Conservation (phyloP, 2,888 invertebrate genomes). For the Lasioglossum zephyrum region DNA sequence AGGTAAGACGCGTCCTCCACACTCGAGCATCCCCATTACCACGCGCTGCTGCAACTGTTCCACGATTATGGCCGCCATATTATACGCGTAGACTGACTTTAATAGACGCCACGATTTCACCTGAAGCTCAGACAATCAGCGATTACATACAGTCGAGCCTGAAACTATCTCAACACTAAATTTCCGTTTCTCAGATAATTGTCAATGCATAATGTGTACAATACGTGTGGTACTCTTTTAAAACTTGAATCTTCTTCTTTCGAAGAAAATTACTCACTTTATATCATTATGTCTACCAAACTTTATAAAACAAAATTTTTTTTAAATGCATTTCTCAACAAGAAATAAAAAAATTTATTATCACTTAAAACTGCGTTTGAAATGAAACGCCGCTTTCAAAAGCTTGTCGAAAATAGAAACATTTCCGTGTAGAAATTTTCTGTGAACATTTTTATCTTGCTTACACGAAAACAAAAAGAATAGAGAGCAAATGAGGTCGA, state of each 20-base stretch:
- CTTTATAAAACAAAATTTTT: too few relatives aligned
- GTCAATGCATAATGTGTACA: too few relatives aligned
- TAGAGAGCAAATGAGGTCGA: neutral
- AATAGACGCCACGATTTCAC: neutral
- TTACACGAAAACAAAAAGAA: neutral
- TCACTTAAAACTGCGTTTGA: neutral
- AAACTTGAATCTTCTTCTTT: too few relatives aligned
- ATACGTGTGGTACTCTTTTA: neutral
- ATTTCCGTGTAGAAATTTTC: too few relatives aligned
- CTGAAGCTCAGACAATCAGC: neutral
- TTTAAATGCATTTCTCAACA: too few relatives aligned
- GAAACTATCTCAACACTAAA: neutral
- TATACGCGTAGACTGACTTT: neutral
- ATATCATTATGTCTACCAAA: too few relatives aligned
- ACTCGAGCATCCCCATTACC: constrained; percentile 31
- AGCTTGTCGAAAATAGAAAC: too few relatives aligned
- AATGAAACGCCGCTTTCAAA: too few relatives aligned
- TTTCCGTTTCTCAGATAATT: neutral
- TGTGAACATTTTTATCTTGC: neutral
- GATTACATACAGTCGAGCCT: neutral
- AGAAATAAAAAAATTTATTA: too few relatives aligned
- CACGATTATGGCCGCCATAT: constrained; percentile 25
- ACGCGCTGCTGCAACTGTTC: constrained; percentile 30
- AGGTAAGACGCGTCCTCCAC: constrained; percentile 74
- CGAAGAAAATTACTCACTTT: too few relatives aligned